Percentiles rank a stretch among this genome's conserved stretches.
Evolutionary conservation across 2,113 vertebrate genomes (phyloP).

Genomic region (Albula glossodonta): DNA sequence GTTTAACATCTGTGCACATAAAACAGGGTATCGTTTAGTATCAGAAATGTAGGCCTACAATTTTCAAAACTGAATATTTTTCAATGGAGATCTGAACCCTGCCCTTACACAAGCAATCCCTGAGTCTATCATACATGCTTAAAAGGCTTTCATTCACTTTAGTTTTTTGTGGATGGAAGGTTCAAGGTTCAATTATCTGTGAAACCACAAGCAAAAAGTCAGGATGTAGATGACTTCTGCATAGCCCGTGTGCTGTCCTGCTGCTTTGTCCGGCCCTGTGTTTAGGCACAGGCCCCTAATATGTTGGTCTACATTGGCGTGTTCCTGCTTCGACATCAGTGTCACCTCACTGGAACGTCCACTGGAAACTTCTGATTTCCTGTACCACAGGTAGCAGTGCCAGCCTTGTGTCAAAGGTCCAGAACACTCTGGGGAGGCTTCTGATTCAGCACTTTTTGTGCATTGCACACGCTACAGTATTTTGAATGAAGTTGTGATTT

Average conservation of each 20-base stretch:
- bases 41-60: too few species aligned
- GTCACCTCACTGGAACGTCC: too few species aligned
- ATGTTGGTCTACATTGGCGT: too few species aligned
- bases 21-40: too few species aligned
- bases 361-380: not conserved
- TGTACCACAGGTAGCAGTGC: not conserved
- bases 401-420: not conserved
- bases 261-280: not conserved
- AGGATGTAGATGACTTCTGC: not conserved
- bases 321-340: not conserved
- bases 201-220: not conserved
- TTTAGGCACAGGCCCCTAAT: not conserved
- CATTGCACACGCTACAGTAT: not conserved
- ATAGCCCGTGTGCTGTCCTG: too few species aligned
- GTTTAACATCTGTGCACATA: too few species aligned
- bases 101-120: not conserved
- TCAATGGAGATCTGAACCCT: not conserved
- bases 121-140: not conserved
- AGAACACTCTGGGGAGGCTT: too few species aligned
- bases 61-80: not conserved
- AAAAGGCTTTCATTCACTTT: not conserved
- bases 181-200: too few species aligned
- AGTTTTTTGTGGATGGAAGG: not conserved
- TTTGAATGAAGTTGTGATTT: not conserved
- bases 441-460: not conserved